Evolutionary conservation across 2,113 vertebrate species (phyloP).

Genomic region (Gobius niger): DNA sequence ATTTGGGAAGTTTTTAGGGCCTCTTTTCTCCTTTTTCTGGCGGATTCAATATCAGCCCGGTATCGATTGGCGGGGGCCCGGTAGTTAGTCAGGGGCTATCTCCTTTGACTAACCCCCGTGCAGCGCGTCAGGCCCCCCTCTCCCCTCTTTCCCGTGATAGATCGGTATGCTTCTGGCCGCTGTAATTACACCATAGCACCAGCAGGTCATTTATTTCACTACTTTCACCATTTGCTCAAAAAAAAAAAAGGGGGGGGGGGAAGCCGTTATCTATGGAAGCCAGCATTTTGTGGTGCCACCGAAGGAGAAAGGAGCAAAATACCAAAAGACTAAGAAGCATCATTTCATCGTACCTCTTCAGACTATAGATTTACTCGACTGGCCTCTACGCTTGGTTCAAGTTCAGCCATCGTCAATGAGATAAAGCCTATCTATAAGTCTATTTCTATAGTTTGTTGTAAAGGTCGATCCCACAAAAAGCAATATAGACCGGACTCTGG

Average conservation of each 20-base stretch:
- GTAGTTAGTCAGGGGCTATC: conserved; percentile 99
- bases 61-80: conserved; percentile 92
- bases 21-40: conserved; percentile 69
- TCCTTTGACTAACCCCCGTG: conserved; percentile 99
- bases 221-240: conserved; percentile 91
- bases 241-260: conserved; percentile 82
- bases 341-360: conserved; percentile 41
- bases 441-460: not conserved
- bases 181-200: conserved; percentile 95
- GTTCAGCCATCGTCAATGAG: conserved; percentile 30
- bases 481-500: not conserved
- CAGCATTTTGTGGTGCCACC: conserved; percentile 89
- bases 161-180: conserved; percentile 95
- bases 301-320: conserved; percentile 86
- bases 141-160: conserved; percentile 83
- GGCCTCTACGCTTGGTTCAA: conserved; percentile 16
- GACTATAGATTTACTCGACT: conserved; percentile 36
- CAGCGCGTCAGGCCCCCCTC: conserved; percentile 84
- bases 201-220: conserved; percentile 98
- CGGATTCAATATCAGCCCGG: conserved; percentile 88
- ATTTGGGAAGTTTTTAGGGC: conserved; percentile 94
- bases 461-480: not conserved
- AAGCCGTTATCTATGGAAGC: conserved; percentile 93
- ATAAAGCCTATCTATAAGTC: not conserved
- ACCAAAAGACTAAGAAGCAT: conserved; percentile 41